phyloP scores from a whole-genome alignment of 2,888 invertebrate species.

The Pammene aurita region DNA sequence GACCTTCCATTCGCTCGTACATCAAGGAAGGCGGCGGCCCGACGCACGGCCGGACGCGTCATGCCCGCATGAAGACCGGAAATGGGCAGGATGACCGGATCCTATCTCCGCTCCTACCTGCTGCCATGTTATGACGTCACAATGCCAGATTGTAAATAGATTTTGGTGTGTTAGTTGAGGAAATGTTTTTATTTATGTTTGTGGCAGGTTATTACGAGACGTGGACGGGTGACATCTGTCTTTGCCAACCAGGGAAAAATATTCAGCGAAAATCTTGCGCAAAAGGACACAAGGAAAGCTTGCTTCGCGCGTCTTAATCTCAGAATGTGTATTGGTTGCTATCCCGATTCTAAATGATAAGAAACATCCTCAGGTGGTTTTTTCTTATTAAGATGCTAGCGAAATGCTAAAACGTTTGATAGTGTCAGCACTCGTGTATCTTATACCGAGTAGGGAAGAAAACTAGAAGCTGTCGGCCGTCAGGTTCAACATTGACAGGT shows the following conservation, averaged over 20 bases:
- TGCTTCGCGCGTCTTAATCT: no score
- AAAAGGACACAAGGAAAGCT: no score
- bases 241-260: background rate
- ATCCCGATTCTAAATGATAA: no score
- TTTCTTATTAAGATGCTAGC: no score
- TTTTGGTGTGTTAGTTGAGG: constrained; percentile 37
- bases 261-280: no score
- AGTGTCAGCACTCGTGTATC: background rate
- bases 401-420: no score
- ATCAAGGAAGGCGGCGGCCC: constrained; percentile 65
- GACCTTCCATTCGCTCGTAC: constrained; percentile 60
- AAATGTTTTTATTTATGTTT: constrained; percentile 39
- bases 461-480: constrained; percentile 3
- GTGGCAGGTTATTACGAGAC: constrained; percentile 28
- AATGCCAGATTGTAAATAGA: constrained; percentile 49
- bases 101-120: constrained; percentile 81
- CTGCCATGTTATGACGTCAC: constrained; percentile 80
- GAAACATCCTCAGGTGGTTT: no score
- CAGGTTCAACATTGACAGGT: constrained; percentile 64
- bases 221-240: background rate
- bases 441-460: background rate
- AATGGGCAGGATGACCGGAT: constrained; percentile 84
- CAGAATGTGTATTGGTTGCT: no score
- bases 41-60: constrained; percentile 83
- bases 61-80: constrained; percentile 84